Evolutionary conservation across 64 coral and sea anemone genomes (phyloP), one percentile per base, ranked within the genome.

Genomic region (Actinia tenebrosa): DNA sequence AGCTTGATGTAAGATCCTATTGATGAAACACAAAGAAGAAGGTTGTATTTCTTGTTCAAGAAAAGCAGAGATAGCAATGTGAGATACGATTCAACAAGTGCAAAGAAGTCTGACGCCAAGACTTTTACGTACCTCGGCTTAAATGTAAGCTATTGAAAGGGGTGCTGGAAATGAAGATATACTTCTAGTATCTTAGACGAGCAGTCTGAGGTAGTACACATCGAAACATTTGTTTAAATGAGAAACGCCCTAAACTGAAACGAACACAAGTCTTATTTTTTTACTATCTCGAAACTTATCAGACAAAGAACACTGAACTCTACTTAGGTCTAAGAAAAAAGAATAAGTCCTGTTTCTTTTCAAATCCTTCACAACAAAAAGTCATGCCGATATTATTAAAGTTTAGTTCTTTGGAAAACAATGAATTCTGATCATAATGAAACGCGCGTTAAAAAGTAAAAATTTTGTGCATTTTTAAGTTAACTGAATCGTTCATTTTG

Each of bases 81-180:
- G n/a, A 75, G 69, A 75, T 75, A 75, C 10, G 69, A 75, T 75
- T 75, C 69, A 75, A 75, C 69, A 75, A 75, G 69, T 75, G 69
- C 69, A 2, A 27, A 75, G 69, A 75, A 75, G 26, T n/a, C 26
- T 75, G 69, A 75, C 69, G 69, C 69, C 69, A 75, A 42, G 69
- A 75, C 69, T 75, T 75, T 75, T 75, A 37, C 30, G 30, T 37
- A 75, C 69, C 26, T 42, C 23, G 69, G 13, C 26, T 75, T 75
- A 42, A 75, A 42, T 75, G 42, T 75, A 27, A 75, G 69, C 69
- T 75, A 75, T 75, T 75, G 69, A 75, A 75, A 75, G n/a, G 19
- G 56, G 27, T 75, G 26, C 20, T 75, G 69, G 26, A 75, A 75
- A 75, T 14, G 69, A 75, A 75, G 69, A 75, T 75, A 30, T 26